A percentile compares a stretch with the other conserved stretches of the same genome.
Conservation (phyloP, 2,888 invertebrate species). For the Heliconius ethilla region DNA sequence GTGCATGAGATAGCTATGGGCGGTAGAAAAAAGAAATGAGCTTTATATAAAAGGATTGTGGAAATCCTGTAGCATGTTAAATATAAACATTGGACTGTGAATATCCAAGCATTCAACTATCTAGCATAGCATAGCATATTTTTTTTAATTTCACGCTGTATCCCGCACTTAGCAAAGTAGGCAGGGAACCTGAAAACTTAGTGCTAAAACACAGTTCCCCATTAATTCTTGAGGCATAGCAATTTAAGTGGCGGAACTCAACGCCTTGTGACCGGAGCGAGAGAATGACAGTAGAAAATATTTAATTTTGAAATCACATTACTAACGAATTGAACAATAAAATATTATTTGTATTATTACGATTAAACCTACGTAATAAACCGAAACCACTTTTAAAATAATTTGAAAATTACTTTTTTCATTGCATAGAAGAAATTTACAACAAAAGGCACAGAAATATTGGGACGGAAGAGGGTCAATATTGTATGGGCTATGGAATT, state of each 20-base stretch:
- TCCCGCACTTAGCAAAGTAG: not conserved
- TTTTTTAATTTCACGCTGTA: not conserved
- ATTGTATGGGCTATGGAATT: constrained; percentile 2
- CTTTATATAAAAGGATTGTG: not conserved
- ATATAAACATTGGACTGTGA: not conserved
- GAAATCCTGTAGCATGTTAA: not conserved
- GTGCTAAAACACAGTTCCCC: not conserved
- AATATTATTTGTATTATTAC: no score
- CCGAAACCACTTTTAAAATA: not conserved
- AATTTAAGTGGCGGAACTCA: not conserved
- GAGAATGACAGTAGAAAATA: no score
- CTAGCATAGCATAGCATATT: not conserved
- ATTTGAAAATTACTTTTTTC: not conserved
- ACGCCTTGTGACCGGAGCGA: not conserved
- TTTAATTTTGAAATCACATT: no score
- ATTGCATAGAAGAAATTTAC: not conserved
- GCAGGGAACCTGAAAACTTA: not conserved
- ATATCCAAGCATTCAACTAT: not conserved
- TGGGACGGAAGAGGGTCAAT: constrained; percentile 4
- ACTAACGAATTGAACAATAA: no score
- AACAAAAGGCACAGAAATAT: not conserved
- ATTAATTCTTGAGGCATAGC: not conserved
- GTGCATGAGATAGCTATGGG: no score
- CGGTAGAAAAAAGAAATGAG: not conserved
- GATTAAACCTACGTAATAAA: not conserved